Evolutionary conservation across 2,797 vertebrate species (phyloP), one percentile per base, ranked within the genome.

Genomic region (Ciconia nigra): DNA sequence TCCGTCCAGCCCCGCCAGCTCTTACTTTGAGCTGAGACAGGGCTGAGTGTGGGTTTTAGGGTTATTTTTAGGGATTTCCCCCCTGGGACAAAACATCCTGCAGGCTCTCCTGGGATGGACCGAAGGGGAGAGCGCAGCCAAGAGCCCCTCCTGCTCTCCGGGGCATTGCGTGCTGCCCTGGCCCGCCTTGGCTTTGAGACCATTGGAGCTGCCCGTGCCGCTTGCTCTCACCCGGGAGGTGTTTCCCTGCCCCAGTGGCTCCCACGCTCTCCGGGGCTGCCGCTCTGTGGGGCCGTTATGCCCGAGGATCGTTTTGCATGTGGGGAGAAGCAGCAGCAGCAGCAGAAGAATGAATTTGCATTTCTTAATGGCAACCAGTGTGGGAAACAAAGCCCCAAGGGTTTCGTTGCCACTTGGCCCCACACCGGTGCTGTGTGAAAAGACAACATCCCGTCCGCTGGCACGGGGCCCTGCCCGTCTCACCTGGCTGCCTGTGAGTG

Each of bases 401-500:
- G 70, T 89, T 96, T 55, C 6, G 62, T 89, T 15, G 91, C 89
- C 10, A 1, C 87, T 86, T 54, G 33, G 95, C 66, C 80, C 90
- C n/a, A 25, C 69, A 12, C 26, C 33, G 77, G 63, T 28, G 81
- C 94, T 94, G 96, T 97, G 97, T 97, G 96, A 97, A 97, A 98
- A 97, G 96, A 96, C 97, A 97, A 97, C 96, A 97, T 94, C 92
- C 69, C 66, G 31, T 86, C 87, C 17, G 92, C 96, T 97, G 94
- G 94, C 96, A 52, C 10, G 3, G 55, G 42, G 95, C 95, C 96
- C 83, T 71, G 62, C 90, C 80, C 63, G 95, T 94, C 97, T 97
- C 96, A 96, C 97, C 97, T 96, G 95, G 95, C 92, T 95, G 96
- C 95, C 69, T 55, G 46, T 80, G 94, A 79, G 85, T 87, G 87